Base-by-base conservation (phyloP, 2,888 invertebrate genomes). In the Microctonus aethiopoides region DNA sequence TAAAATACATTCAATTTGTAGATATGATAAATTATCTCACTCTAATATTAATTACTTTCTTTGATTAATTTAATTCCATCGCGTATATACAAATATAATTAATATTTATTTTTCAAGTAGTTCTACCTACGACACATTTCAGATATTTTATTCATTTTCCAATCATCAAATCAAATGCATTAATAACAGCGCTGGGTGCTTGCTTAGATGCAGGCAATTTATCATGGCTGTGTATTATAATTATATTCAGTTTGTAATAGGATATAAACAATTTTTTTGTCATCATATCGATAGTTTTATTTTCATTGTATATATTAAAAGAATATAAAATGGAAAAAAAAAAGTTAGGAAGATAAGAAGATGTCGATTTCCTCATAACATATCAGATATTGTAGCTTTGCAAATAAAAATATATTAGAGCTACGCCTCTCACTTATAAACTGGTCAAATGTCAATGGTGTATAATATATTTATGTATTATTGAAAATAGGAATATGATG, bases 261-360 rank as follows among this genome's bases (percentile, higher is more conserved):
- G 77, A 81, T 81, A 79, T 74, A 75, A 74, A 75, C 73, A 78
- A 79, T 74, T 76, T 73, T 78, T 76, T 76, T 78, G 79, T 78
- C 24, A 41, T 70, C 56, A 67, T 72, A 72, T 73, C 74, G 73
- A 66, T 68, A 73, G 67, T 52, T 59, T 34, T 13, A 13, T 16
- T 52, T 39, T 52, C 51, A 29, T 24, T 46, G 46, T 46, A n/a
- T 16, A 46, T 56, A n/a, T n/a, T n/a, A n/a, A n/a, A n/a, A n/a
- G n/a, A 20, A 29, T n/a, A 22, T 34, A 24, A 26, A 20, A 29
- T n/a, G 20, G n/a, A 36, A 26, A 16, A 41, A 16, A 41, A n/a
- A 41, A 41, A 46, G 7, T n/a, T n/a, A 4, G 16, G 6, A n/a
- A 16, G 20, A 46, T 29, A 34, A 24, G 60, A 59, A 61, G 63